A percentile compares a stretch with the other conserved stretches of the same genome.
These are phyloP conservation scores for Maccullochella peelii DNA, from an alignment of 2,113 vertebrate genomes.

Conservation along the genomic window DNA sequence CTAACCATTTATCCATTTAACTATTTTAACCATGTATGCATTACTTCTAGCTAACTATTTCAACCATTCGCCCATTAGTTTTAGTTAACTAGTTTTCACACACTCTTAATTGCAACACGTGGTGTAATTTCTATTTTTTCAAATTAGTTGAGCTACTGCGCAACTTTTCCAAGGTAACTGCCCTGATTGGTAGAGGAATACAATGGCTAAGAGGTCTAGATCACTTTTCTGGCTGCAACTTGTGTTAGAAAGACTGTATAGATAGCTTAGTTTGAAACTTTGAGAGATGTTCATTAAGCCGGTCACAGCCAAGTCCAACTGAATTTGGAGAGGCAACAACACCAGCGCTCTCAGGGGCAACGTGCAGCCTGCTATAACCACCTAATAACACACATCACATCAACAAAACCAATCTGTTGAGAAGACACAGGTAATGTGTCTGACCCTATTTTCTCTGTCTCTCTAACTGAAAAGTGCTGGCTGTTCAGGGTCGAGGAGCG, in stretches of 20 bases:
- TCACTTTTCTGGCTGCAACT: not conserved
- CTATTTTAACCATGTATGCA: not conserved
- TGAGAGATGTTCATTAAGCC: slow-evolving; percentile 31
- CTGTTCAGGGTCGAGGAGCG: slow-evolving; percentile 69
- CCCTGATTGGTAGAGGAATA: not conserved
- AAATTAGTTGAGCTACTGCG: not conserved
- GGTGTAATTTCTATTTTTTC: not conserved
- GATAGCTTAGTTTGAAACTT: slow-evolving; percentile 29
- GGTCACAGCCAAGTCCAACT: slow-evolving; percentile 9
- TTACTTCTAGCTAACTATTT: not conserved
- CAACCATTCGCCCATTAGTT: not conserved
- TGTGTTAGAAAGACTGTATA: not conserved
- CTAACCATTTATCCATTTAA: not conserved
- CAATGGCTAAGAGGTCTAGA: not conserved
- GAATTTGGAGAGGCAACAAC: slow-evolving; percentile 41
- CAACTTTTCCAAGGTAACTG: slow-evolving; percentile 2
- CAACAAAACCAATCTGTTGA: slow-evolving; percentile 47
- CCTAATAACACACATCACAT: slow-evolving; percentile 50
- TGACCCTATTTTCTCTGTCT: slow-evolving; percentile 40
- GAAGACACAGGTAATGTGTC: slow-evolving; percentile 57
- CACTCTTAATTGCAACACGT: not conserved
- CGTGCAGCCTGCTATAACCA: slow-evolving; percentile 31
- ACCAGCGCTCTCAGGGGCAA: slow-evolving; percentile 13
- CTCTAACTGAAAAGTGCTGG: slow-evolving; percentile 52
- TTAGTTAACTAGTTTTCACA: not conserved